Conservation (phyloP, 2,113 vertebrate species). For the Sapajus apella region DNA sequence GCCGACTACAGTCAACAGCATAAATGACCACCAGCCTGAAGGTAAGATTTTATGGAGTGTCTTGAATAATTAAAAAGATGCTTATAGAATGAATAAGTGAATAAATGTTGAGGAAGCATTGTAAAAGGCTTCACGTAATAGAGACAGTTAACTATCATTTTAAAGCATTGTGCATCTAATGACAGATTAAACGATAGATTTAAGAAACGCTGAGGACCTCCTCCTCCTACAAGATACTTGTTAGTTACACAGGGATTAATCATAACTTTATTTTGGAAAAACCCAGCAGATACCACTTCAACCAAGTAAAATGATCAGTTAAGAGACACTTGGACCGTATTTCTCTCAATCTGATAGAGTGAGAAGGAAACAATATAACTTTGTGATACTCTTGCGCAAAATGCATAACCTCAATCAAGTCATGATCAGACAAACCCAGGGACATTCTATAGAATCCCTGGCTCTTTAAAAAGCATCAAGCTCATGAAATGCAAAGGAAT, state of each 20-base stretch:
- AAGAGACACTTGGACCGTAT: background rate
- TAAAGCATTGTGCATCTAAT: background rate
- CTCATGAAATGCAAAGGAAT: background rate
- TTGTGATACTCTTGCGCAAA: background rate
- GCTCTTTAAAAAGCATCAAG: background rate
- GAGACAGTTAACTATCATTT: background rate
- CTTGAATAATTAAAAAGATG: constrained; percentile 33
- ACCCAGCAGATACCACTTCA: background rate
- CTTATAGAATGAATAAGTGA: constrained; percentile 15
- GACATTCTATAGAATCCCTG: background rate
- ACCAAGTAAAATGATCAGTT: background rate
- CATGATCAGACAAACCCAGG: background rate
- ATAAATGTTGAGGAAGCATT: background rate
- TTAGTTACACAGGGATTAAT: background rate
- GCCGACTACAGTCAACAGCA: background rate
- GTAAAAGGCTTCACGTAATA: background rate
- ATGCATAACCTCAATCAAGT: background rate
- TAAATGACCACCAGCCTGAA: background rate
- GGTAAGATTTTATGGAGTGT: background rate
- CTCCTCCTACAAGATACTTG: background rate
- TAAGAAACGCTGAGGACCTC: background rate
- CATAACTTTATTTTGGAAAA: background rate
- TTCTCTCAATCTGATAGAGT: background rate
- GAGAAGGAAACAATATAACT: background rate
- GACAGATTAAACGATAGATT: background rate